A percentile compares a stretch with the other conserved stretches of the same genome.
Evolutionary conservation across 1,140 invertebrate species (phyloP).

Genomic region (Eupristina koningsbergeri): DNA sequence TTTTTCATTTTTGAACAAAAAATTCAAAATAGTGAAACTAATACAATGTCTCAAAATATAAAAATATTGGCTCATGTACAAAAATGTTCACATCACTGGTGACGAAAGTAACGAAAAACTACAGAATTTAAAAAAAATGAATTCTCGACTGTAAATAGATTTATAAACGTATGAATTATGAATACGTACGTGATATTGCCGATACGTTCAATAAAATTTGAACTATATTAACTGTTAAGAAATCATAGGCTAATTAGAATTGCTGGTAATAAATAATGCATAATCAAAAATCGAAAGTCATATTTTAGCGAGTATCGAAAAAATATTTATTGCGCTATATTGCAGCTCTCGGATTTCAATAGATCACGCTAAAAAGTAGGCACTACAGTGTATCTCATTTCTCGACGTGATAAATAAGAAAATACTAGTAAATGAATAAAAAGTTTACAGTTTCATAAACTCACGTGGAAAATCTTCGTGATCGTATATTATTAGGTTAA

Average conservation of each 20-base stretch:
- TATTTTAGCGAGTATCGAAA: background rate
- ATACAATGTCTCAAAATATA: too few species aligned
- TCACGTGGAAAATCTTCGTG: background rate
- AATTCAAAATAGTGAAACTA: too few species aligned
- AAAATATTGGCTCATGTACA: background rate
- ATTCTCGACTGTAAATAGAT: background rate
- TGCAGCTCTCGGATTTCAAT: background rate
- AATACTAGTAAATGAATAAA: background rate
- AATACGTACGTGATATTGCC: too few species aligned
- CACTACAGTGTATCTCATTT: background rate
- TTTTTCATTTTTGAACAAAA: too few species aligned
- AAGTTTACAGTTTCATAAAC: background rate
- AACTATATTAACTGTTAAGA: background rate
- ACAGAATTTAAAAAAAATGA: background rate
- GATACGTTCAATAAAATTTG: background rate
- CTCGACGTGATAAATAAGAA: background rate
- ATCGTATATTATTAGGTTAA: conserved; percentile 28
- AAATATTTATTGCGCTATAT: conserved; percentile 1
- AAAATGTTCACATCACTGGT: background rate
- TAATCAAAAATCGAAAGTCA: background rate
- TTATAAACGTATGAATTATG: too few species aligned
- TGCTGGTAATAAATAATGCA: background rate
- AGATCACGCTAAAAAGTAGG: background rate
- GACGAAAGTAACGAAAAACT: background rate
- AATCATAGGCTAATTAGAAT: conserved; percentile 6